Percentiles rank a stretch among this genome's conserved stretches.
Evolutionary conservation across 2,888 invertebrate genomes (phyloP).

Genomic region (Xanthorhoe designata): DNA sequence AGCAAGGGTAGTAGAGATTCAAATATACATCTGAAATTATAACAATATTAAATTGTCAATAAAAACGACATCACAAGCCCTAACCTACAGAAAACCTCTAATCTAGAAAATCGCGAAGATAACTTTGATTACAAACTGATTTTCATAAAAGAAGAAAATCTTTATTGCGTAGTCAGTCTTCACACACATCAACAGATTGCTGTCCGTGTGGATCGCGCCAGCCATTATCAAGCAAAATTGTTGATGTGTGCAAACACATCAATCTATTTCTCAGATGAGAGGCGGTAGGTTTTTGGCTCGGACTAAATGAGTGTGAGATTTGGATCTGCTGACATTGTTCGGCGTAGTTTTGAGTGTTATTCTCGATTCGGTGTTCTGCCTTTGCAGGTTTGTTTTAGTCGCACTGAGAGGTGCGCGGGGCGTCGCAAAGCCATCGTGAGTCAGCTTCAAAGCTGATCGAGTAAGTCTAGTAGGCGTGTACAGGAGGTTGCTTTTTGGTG

Average conservation of each 20-base stretch:
- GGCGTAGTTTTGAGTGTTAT: slow-evolving; percentile 66
- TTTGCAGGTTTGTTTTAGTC: slow-evolving; percentile 65
- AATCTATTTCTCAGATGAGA: slow-evolving; percentile 56
- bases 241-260: slow-evolving; percentile 25
- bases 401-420: slow-evolving; percentile 75
- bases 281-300: slow-evolving; percentile 74
- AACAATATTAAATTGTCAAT: slow-evolving; percentile 44
- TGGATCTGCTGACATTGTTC: slow-evolving; percentile 68
- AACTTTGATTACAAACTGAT: slow-evolving; percentile 43
- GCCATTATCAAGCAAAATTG: slow-evolving; percentile 9
- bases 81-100: slow-evolving; percentile 30
- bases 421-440: slow-evolving; percentile 73
- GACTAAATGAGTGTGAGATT: slow-evolving; percentile 70
- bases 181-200: slow-evolving; percentile 36
- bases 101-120: slow-evolving; percentile 37
- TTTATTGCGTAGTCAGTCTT: slow-evolving; percentile 14
- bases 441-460: slow-evolving; percentile 70
- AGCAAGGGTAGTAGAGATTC: slow-evolving; percentile 47
- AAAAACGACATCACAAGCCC: slow-evolving; percentile 45
- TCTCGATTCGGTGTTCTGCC: slow-evolving; percentile 62
- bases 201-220: slow-evolving; percentile 14
- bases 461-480: slow-evolving; percentile 73
- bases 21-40: slow-evolving; percentile 52
- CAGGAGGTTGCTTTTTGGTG: slow-evolving; percentile 66
- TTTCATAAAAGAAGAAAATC: slow-evolving; percentile 37